These are phyloP conservation scores for Epinotia bilunana DNA, from an alignment of 2,888 invertebrate genomes.

Conservation along the genomic window DNA sequence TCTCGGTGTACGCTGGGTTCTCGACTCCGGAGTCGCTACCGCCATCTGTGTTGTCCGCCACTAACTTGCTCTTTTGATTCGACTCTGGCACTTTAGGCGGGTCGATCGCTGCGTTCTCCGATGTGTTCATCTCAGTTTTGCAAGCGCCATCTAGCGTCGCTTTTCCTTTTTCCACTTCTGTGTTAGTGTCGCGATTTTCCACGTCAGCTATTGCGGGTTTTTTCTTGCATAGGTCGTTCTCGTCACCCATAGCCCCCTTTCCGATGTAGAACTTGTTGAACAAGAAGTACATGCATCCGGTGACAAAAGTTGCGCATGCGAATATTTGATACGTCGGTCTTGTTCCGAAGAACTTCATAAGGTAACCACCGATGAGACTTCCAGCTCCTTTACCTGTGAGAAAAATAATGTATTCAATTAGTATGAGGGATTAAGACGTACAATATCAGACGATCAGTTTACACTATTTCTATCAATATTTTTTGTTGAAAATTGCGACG, in stretches of 20 bases:
- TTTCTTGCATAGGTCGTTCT: constrained; percentile 85
- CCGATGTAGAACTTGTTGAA: constrained; percentile 88
- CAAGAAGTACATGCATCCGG: constrained; percentile 87
- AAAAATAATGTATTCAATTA: not conserved
- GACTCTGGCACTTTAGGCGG: constrained; percentile 47
- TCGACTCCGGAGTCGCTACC: constrained; percentile 79
- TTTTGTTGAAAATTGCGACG: not conserved
- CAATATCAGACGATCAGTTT: not conserved
- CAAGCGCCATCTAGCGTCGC: constrained; percentile 64
- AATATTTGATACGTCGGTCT: constrained; percentile 89
- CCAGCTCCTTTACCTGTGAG: constrained; percentile 88
- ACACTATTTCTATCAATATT: not conserved
- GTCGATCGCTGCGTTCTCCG: constrained; percentile 51
- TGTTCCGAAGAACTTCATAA: constrained; percentile 89
- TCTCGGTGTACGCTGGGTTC: constrained; percentile 75
- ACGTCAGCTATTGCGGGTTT: constrained; percentile 72
- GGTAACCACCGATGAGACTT: constrained; percentile 89
- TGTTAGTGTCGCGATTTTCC: constrained; percentile 64
- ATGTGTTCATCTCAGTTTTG: constrained; percentile 53
- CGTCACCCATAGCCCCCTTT: constrained; percentile 79
- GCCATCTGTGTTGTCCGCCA: constrained; percentile 72
- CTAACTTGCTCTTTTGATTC: constrained; percentile 57
- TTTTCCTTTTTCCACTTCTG: constrained; percentile 58
- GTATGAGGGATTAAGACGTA: not conserved
- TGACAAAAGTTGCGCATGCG: constrained; percentile 85